Base-by-base conservation (phyloP, 2,888 invertebrate species). In the Keiferia lycopersicella region DNA sequence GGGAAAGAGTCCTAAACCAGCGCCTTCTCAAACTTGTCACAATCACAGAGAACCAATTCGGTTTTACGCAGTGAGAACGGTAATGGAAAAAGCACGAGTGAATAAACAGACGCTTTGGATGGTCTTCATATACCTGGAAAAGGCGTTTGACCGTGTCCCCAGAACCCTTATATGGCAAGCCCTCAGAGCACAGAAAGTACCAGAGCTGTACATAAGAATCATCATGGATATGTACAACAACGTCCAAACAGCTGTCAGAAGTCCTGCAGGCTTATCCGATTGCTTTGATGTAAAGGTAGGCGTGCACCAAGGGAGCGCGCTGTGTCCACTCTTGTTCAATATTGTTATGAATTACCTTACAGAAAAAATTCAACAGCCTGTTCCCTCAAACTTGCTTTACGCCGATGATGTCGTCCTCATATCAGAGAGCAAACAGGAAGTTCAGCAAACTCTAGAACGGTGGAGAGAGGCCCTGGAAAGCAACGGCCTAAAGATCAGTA, bases 121-220 rank as follows among this genome's bases (percentile, higher is more conserved):
- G 26, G 26, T 26, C 26, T 65, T 65, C 53, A 63, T 65, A 12
- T 63, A 63, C 56, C 56, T 65, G 1, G 61, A 65, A 50, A 67
- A 67, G 26, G 65, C 66, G 11, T 67, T 65, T 18, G 63, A 67
- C 20, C 22, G 64, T 11, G 59, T 66, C 10, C 66, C 64, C 3
- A 57, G 58, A 26, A 6, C 26, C 63, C 6, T 56, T 66, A 16
- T 26, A 4, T 66, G 63, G 61, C 58, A 64, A 26, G 63, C 61
- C 7, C n/a, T 38, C 22, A 60, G 60, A 48, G 41, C 45, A 34
- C 63, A 63, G 10, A 18, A 16, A n/a, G 34, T 63, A 18, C 57
- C 57, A 7, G 57, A 57, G 16, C 18, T 39, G 4, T 63, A 63
- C 45, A 20, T 63, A 10, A 18, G 8, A 7, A 16, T 63, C 10